Evolutionary conservation across 2,113 vertebrate genomes (phyloP).

Genomic region (Notechis scutatus): DNA sequence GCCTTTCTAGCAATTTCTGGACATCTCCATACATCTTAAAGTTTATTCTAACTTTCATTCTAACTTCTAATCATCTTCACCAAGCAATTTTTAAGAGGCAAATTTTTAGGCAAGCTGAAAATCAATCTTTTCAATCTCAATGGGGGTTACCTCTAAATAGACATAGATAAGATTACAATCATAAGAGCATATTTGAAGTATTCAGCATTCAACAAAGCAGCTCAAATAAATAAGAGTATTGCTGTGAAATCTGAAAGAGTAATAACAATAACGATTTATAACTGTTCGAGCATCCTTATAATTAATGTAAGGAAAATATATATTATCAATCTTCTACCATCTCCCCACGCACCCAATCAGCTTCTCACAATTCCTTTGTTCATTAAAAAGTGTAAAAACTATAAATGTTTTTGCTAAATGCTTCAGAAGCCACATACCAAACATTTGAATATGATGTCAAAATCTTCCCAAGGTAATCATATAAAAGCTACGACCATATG

Average conservation of each 20-base stretch:
- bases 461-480: conserved; percentile 33
- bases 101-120: not conserved
- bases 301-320: not conserved
- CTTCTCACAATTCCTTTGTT: conserved; percentile 13
- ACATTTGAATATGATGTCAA: conserved; percentile 38
- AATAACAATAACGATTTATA: conserved; percentile 1
- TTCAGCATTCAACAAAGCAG: not conserved
- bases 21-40: not conserved
- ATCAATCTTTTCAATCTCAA: not conserved
- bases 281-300: not conserved
- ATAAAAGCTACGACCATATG: conserved; percentile 40
- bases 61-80: not conserved
- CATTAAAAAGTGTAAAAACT: conserved; percentile 30
- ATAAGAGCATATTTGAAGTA: not conserved
- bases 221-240: not conserved
- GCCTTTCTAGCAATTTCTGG: not conserved
- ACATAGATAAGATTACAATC: not conserved
- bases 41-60: not conserved
- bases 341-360: not conserved
- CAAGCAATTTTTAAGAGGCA: not conserved
- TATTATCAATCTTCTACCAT: not conserved
- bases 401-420: conserved; percentile 42
- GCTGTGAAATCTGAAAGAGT: not conserved
- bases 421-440: conserved; percentile 39
- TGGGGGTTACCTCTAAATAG: not conserved